Conservation (phyloP, 2,888 invertebrate genomes). For the Tachystola acroxantha region DNA sequence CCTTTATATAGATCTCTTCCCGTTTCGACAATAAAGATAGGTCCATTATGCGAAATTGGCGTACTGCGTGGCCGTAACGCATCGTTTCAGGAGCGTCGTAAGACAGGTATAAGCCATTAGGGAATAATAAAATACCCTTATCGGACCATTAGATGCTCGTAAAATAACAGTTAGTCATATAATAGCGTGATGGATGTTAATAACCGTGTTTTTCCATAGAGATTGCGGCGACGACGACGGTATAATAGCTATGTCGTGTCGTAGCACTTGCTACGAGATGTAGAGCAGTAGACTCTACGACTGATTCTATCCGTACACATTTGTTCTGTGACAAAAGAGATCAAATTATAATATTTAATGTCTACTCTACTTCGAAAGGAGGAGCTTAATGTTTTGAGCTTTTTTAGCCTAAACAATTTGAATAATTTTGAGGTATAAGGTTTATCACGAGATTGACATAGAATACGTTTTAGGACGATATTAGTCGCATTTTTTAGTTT, state of each 20-base stretch:
- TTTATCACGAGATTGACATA: no score
- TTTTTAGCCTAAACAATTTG: no score
- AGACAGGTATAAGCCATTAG: conserved; percentile 77
- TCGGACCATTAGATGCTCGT: conserved; percentile 74
- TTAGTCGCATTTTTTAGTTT: no score
- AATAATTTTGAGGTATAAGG: no score
- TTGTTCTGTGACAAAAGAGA: no score
- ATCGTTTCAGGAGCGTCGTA: conserved; percentile 51
- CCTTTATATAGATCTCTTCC: conserved; percentile 31
- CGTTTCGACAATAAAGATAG: conserved; percentile 56
- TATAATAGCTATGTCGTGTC: conserved; percentile 12
- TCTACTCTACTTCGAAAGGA: no score
- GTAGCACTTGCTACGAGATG: conserved; percentile 21
- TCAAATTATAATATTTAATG: no score
- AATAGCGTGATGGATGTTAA: conserved; percentile 73
- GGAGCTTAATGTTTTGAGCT: no score
- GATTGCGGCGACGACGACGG: conserved; percentile 21
- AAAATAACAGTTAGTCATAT: conserved; percentile 77
- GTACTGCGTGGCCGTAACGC: conserved; percentile 65
- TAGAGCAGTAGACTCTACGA: not conserved
- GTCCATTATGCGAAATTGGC: conserved; percentile 71
- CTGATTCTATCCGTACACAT: no score
- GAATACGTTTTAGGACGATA: no score
- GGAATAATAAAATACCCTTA: conserved; percentile 75
- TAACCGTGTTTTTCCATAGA: conserved; percentile 59